These are phyloP conservation scores for Tetrax tetrax DNA, from an alignment of 2,113 vertebrate species.

Conservation along the genomic window DNA sequence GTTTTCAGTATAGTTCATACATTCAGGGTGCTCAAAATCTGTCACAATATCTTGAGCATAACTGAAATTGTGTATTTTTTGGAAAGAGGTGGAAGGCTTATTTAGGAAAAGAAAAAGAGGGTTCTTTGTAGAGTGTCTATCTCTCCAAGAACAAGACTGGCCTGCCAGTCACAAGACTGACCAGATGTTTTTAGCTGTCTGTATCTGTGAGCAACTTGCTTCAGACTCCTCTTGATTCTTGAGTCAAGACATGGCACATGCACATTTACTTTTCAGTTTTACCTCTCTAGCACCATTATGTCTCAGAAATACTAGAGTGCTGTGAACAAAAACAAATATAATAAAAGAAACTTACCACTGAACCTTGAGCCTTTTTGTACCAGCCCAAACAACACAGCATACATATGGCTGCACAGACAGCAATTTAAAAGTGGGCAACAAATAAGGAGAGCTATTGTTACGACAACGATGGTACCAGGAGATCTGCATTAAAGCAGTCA, in stretches of 20 bases:
- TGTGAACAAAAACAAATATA: neutral
- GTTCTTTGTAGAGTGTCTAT: neutral
- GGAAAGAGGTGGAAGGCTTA: neutral
- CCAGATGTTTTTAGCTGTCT: neutral
- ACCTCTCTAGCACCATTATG: neutral
- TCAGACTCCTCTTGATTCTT: neutral
- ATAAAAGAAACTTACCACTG: neutral
- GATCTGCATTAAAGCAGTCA: neutral
- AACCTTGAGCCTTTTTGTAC: neutral
- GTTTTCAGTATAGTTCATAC: neutral
- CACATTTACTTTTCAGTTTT: neutral
- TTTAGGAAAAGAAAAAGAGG: neutral
- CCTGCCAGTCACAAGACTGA: neutral
- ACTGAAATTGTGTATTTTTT: neutral
- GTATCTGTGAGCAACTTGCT: neutral
- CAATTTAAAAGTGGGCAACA: neutral
- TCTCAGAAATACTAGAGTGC: neutral
- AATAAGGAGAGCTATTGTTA: neutral
- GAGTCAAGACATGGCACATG: neutral
- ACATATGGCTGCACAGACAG: neutral
- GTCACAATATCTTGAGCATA: neutral
- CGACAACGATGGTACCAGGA: neutral
- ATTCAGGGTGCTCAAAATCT: neutral
- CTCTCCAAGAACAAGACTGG: neutral
- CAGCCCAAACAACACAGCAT: neutral